Evolutionary conservation across 1,140 invertebrate species (phyloP).

Genomic region (Musca vetustissima): DNA sequence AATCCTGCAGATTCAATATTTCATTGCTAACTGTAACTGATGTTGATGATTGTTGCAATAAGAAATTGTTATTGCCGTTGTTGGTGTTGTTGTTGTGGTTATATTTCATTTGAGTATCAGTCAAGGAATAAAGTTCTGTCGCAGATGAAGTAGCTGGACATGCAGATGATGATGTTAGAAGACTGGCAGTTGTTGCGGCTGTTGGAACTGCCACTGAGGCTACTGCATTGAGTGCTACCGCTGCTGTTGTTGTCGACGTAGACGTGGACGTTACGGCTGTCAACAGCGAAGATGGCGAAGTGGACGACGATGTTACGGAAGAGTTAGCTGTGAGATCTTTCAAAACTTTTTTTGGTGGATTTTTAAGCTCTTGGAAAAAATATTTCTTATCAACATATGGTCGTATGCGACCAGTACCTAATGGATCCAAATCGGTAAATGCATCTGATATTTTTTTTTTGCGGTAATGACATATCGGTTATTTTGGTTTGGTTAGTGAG

Average conservation of each 20-base stretch:
- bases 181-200: constrained; percentile 9
- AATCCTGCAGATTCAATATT: constrained; percentile 3
- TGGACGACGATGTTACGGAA: constrained; percentile 14
- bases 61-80: too few relatives aligned
- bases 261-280: constrained; percentile 9
- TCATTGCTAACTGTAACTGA: not conserved
- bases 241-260: constrained; percentile 25
- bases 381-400: constrained; percentile 93
- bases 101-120: not conserved
- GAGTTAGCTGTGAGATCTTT: constrained; percentile 67
- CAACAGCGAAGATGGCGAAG: constrained; percentile 24
- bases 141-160: not conserved
- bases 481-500: too few relatives aligned
- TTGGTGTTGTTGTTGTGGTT: not conserved
- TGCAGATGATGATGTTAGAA: not conserved
- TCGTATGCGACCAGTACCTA: constrained; percentile 84
- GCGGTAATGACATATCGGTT: constrained; percentile 19
- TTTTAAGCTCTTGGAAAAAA: constrained; percentile 92
- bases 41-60: too few relatives aligned
- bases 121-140: not conserved
- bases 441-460: constrained; percentile 65
- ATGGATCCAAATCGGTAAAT: constrained; percentile 88
- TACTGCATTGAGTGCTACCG: constrained; percentile 1
- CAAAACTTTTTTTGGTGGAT: constrained; percentile 85
- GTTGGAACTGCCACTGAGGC: not conserved